Evolutionary conservation across 2,113 vertebrate species (phyloP).

Genomic region (Chlamydotis undulata): DNA sequence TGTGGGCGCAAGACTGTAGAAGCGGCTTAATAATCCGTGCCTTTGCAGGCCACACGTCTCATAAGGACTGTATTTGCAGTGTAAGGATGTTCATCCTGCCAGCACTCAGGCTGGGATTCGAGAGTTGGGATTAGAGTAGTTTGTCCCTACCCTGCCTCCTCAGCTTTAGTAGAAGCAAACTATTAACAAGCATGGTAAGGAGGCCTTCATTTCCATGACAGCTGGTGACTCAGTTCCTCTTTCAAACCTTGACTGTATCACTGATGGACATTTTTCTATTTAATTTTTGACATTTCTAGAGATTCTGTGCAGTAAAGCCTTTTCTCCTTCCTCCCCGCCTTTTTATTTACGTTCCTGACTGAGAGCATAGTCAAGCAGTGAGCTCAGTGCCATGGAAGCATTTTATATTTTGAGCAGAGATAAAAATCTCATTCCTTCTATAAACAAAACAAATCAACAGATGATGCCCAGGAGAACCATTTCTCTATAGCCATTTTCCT

Average conservation of each 20-base stretch:
- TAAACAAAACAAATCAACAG: conserved; percentile 74
- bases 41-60: background rate
- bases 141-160: background rate
- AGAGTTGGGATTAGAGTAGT: background rate
- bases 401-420: conserved; percentile 70
- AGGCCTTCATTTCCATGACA: background rate
- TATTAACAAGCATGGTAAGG: background rate
- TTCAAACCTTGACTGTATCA: background rate
- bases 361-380: conserved; percentile 23
- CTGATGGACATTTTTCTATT: background rate
- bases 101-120: background rate
- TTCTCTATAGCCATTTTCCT: conserved; percentile 69
- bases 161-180: background rate
- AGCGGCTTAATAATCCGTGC: background rate
- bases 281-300: conserved; percentile 12
- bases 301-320: background rate
- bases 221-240: background rate
- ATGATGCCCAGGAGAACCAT: conserved; percentile 71
- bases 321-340: background rate
- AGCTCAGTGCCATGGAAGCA: conserved; percentile 58
- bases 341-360: conserved; percentile 26
- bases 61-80: background rate
- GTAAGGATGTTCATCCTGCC: background rate
- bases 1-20: background rate
- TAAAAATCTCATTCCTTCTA: conserved; percentile 71